Base-by-base conservation (phyloP, 2,113 vertebrate species). In the Emydocephalus ijimae region DNA sequence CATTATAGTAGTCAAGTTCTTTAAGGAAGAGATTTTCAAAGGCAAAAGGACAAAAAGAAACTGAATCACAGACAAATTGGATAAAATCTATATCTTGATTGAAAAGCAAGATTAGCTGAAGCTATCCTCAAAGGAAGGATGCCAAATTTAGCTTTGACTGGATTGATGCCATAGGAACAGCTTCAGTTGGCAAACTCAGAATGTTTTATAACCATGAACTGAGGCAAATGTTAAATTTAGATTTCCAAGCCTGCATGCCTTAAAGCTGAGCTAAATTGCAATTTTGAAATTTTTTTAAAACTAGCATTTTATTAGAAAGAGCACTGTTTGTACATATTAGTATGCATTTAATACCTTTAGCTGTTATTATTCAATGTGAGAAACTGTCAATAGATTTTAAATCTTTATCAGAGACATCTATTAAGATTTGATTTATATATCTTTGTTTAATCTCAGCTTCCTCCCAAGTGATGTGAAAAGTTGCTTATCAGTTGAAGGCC, bases 21-120 rank as follows among this genome's bases (percentile, higher is more conserved):
- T 92, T 89, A 93, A 90, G 56, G 18, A 85, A 29, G 54, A 89
- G 54, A 48, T n/a, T 64, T 90, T 90, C 74, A 87, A 90, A 90
- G 56, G 52, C 50, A 69, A 90, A 90, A 86, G 88, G 69, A n/a
- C 88, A 90, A n/a, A 18, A 86, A 50, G 23, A 90, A 87, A 52
- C 7, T 34, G 45, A 64, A 87, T 90, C n/a, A 11, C 52, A 12
- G 20, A 34, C 26, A 90, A 12, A 50, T 43, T 52, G 43, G 29
- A 85, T 85, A 48, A 85, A 85, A 90, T 90, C 54, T 39, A 6
- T 52, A 64, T 87, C 61, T 56, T 92, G 61, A 56, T 56, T 43
- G 91, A 57, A 57, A 5, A 3, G 64, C 54, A 10, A 85, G 54
- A 34, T 57, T 56, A 23, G 43, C 5, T 29, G 9, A n/a, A 52